Percentiles rank a stretch among this genome's conserved stretches.
phyloP scores from a whole-genome alignment of 2,888 invertebrate species.

The Neoascia interrupta region DNA sequence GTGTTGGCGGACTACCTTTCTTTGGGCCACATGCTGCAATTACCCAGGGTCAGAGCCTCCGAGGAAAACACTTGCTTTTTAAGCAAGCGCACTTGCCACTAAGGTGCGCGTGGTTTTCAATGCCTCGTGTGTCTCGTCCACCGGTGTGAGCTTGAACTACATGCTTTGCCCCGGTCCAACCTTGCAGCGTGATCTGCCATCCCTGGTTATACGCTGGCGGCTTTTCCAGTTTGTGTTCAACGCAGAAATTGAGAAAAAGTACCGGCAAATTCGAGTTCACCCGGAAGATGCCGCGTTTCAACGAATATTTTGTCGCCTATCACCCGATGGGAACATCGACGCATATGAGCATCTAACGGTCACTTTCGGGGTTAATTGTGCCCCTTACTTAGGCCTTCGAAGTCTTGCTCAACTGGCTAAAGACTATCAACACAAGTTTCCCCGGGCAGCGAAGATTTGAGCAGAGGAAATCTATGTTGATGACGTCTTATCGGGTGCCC shows the following conservation, averaged over 20 bases:
- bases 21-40: background rate
- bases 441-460: background rate
- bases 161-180: background rate
- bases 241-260: constrained; percentile 16
- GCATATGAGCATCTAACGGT: constrained; percentile 3
- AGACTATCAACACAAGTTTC: background rate
- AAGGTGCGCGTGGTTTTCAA: constrained; percentile 7
- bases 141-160: background rate
- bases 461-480: background rate
- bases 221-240: constrained; percentile 13
- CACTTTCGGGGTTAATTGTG: background rate
- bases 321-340: background rate
- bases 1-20: constrained; percentile 19
- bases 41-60: background rate
- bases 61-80: constrained; percentile 4
- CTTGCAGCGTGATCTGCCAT: constrained; percentile 2
- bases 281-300: constrained; percentile 9
- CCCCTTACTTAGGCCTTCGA: background rate
- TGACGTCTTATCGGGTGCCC: constrained; percentile 13
- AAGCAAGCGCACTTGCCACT: constrained; percentile 15
- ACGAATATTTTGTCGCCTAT: constrained; percentile 1
- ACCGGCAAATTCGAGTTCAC: constrained; percentile 11
- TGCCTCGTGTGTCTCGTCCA: background rate
- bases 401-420: background rate
- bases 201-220: constrained; percentile 6